phyloP scores from a whole-genome alignment of 2,113 vertebrate species.

The Trachemys scripta region DNA sequence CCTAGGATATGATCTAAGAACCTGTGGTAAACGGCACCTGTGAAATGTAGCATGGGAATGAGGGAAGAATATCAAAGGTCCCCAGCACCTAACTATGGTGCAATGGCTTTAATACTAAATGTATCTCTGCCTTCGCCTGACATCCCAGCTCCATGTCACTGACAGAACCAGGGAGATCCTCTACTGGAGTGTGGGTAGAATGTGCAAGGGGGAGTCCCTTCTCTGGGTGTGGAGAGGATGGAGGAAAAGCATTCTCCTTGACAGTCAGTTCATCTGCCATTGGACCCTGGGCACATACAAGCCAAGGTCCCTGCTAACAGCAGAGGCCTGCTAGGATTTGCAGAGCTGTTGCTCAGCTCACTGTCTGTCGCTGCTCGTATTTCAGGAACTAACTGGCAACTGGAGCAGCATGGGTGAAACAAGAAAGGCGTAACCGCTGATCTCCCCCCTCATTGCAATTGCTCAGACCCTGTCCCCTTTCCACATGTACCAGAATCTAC shows the following conservation, averaged over 20 bases:
- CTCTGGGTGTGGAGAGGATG: background rate
- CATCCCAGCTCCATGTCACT: background rate
- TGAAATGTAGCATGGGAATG: background rate
- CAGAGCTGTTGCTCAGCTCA: background rate
- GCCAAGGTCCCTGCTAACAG: background rate
- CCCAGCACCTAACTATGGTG: background rate
- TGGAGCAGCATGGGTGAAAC: background rate
- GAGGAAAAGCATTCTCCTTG: background rate
- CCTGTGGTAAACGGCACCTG: background rate
- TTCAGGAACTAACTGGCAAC: background rate
- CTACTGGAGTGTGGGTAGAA: background rate
- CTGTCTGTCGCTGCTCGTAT: background rate
- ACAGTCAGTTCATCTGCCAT: background rate
- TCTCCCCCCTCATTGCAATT: background rate
- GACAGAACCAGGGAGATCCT: background rate
- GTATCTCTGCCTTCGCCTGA: background rate
- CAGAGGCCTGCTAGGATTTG: background rate
- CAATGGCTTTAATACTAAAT: background rate
- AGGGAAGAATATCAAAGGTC: background rate
- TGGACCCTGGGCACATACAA: background rate
- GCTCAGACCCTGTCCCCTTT: background rate
- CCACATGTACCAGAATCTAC: background rate
- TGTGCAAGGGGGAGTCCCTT: background rate
- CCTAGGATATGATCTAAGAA: background rate
- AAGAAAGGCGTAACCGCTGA: background rate